These are phyloP conservation scores for Bilobella aurantiaca DNA, from an alignment of 1,140 invertebrate genomes.

Conservation along the genomic window DNA sequence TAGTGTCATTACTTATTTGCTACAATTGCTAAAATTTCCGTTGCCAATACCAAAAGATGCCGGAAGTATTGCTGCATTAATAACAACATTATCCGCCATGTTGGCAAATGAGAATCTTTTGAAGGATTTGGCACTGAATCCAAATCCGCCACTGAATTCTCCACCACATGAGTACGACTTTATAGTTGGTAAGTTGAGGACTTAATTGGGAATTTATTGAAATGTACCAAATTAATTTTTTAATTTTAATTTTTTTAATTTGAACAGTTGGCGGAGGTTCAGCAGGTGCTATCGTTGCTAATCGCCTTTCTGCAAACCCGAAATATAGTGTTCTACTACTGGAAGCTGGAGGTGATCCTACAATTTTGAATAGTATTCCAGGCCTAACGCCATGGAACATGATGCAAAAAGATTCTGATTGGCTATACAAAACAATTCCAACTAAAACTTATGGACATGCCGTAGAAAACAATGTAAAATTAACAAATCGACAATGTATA, in stretches of 20 bases:
- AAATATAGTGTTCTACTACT: slow-evolving; percentile 6
- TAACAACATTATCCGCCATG: not conserved
- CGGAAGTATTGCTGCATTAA: not conserved
- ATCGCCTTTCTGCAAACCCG: not conserved
- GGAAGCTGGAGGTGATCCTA: slow-evolving; percentile 3
- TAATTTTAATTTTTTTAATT: not conserved
- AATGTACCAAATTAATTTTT: too few relatives aligned
- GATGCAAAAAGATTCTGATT: not conserved
- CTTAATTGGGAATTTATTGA: not conserved
- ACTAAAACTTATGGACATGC: not conserved
- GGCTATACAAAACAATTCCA: not conserved
- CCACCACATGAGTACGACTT: not conserved
- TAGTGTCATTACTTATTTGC: not conserved
- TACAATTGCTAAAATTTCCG: not conserved
- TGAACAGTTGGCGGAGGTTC: slow-evolving; percentile 8
- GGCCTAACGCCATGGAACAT: not conserved
- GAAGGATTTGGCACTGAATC: not conserved
- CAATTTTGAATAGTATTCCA: not conserved
- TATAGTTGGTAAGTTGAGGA: not conserved
- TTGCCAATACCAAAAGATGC: not conserved
- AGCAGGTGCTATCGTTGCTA: not conserved
- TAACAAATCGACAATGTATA: not conserved
- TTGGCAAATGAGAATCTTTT: not conserved
- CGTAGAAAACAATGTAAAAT: not conserved
- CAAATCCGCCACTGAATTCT: not conserved